phyloP scores from a whole-genome alignment of 2,113 vertebrate genomes.

The Alethe diademata region DNA sequence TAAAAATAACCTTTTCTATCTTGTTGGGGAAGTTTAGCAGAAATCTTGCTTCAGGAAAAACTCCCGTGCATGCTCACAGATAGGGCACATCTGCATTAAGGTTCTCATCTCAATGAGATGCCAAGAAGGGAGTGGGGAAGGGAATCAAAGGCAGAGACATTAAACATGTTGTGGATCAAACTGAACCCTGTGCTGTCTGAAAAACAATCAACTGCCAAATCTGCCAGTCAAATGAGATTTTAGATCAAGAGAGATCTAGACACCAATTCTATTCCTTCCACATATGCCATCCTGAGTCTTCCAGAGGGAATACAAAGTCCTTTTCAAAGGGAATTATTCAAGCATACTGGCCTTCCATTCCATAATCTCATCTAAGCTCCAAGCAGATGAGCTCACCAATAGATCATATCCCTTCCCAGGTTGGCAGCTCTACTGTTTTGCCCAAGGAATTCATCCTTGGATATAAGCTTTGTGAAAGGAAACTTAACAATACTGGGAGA shows the following conservation, averaged over 20 bases:
- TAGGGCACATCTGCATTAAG: background rate
- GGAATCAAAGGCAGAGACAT: background rate
- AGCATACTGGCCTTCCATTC: background rate
- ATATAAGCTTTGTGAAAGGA: background rate
- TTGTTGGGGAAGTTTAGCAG: background rate
- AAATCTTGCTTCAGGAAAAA: background rate
- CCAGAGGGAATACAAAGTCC: background rate
- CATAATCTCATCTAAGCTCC: background rate
- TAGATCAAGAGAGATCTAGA: background rate
- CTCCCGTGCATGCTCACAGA: rapidly evolving
- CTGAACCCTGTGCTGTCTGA: background rate
- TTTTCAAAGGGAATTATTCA: background rate
- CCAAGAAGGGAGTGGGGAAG: background rate
- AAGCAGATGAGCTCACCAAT: background rate
- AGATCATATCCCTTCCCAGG: background rate
- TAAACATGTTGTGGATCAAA: background rate
- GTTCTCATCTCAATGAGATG: background rate
- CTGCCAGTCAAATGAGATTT: background rate
- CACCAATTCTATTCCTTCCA: background rate
- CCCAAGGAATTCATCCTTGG: background rate
- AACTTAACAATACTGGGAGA: background rate
- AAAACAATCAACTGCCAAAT: background rate
- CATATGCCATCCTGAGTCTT: background rate
- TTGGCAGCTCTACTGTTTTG: background rate
- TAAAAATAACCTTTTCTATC: background rate